Percentiles rank a stretch among this genome's conserved stretches.
These are phyloP conservation scores for Euwallacea similis DNA, from an alignment of 1,140 invertebrate genomes.

Conservation along the genomic window DNA sequence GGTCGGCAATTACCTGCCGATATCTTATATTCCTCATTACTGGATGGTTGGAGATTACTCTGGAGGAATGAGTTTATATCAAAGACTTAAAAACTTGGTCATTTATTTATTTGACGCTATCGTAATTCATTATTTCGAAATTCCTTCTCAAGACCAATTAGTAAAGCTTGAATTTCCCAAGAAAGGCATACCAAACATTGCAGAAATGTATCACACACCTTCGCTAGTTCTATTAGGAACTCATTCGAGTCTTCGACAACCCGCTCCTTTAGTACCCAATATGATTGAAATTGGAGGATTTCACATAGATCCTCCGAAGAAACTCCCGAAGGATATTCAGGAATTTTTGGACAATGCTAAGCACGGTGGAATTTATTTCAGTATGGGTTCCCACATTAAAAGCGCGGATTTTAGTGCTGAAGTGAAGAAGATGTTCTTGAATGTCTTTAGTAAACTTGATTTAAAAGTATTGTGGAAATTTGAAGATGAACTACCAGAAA, in stretches of 20 bases:
- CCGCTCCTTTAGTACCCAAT: constrained; percentile 59
- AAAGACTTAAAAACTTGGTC: constrained; percentile 7
- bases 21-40: constrained; percentile 24
- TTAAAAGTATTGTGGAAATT: constrained; percentile 62
- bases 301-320: constrained; percentile 52
- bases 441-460: constrained; percentile 55
- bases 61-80: not conserved
- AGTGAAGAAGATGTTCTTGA: constrained; percentile 47
- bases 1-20: constrained; percentile 22
- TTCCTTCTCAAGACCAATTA: constrained; percentile 15
- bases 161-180: constrained; percentile 7
- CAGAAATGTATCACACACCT: constrained; percentile 47
- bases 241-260: constrained; percentile 59
- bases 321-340: constrained; percentile 57
- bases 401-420: constrained; percentile 49
- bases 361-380: constrained; percentile 64
- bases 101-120: constrained; percentile 10
- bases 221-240: constrained; percentile 61
- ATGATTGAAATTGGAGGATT: constrained; percentile 61
- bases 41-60: constrained; percentile 16
- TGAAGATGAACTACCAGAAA: constrained; percentile 54
- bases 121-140: not conserved
- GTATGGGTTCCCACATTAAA: constrained; percentile 57
- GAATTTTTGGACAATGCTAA: constrained; percentile 60
- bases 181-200: not conserved